phyloP scores from a whole-genome alignment of 2,797 vertebrate genomes.

The Periparus ater region DNA sequence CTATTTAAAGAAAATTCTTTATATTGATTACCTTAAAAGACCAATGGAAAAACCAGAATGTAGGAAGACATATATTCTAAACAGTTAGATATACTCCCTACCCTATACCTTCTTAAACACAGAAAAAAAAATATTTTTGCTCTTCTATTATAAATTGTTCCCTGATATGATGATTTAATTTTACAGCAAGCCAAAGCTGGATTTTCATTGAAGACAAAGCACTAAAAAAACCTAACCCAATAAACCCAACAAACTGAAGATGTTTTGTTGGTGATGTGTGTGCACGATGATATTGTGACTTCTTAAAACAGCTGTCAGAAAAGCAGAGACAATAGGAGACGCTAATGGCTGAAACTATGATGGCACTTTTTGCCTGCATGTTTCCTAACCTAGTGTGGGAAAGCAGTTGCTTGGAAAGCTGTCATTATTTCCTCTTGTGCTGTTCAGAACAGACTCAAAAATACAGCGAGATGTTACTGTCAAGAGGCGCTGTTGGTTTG shows the following conservation, averaged over 20 bases:
- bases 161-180: neutral
- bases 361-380: rapidly evolving
- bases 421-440: neutral
- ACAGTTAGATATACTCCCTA: neutral
- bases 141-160: neutral
- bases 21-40: neutral
- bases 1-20: conserved; percentile 14
- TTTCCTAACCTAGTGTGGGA: neutral
- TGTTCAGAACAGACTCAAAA: neutral
- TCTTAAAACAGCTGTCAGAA: neutral
- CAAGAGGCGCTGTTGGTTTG: neutral
- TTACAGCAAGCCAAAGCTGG: neutral
- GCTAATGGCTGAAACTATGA: neutral
- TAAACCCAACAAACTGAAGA: neutral
- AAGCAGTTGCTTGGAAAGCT: conserved; percentile 16
- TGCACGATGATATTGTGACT: neutral
- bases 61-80: neutral
- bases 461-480: neutral
- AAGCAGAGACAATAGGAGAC: neutral
- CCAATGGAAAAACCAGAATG: neutral
- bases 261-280: neutral
- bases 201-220: neutral
- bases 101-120: neutral
- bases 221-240: neutral
- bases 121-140: neutral